These are phyloP conservation scores for Coelopa pilipes DNA, from an alignment of 2,888 invertebrate genomes.

Conservation along the genomic window DNA sequence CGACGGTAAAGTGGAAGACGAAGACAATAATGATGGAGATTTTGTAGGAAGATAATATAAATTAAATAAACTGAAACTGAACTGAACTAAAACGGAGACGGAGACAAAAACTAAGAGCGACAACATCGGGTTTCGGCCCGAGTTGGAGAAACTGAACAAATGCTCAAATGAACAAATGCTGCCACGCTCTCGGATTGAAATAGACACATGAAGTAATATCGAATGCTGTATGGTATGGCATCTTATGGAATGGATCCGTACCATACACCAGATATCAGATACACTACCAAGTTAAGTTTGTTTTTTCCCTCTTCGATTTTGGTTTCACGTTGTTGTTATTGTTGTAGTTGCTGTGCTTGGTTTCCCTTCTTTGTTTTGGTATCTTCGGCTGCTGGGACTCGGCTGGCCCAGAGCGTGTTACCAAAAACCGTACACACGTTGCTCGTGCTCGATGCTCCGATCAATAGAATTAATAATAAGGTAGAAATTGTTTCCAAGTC, in stretches of 20 bases:
- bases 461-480: slow-evolving; percentile 58
- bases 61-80: slow-evolving; percentile 37
- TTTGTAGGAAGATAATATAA: slow-evolving; percentile 42
- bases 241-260: background rate
- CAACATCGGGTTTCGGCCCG: background rate
- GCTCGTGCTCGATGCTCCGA: slow-evolving; percentile 17
- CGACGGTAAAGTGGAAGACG: background rate
- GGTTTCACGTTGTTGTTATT: too few species aligned
- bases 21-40: slow-evolving; percentile 40
- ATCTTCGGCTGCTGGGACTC: background rate
- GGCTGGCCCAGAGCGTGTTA: slow-evolving; percentile 22
- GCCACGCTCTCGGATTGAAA: slow-evolving; percentile 28
- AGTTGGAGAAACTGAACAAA: too few species aligned
- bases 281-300: background rate
- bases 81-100: slow-evolving; percentile 4
- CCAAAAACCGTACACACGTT: slow-evolving; percentile 4
- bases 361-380: slow-evolving; percentile 15
- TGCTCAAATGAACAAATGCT: too few species aligned
- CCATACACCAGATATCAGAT: background rate
- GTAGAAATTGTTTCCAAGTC: slow-evolving; percentile 55
- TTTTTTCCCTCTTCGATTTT: background rate
- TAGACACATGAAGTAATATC: slow-evolving; percentile 38
- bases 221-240: background rate
- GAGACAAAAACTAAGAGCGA: slow-evolving; percentile 4
- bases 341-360: background rate